phyloP scores from a whole-genome alignment of 2,113 vertebrate genomes.

The Nannobrachium achirus region DNA sequence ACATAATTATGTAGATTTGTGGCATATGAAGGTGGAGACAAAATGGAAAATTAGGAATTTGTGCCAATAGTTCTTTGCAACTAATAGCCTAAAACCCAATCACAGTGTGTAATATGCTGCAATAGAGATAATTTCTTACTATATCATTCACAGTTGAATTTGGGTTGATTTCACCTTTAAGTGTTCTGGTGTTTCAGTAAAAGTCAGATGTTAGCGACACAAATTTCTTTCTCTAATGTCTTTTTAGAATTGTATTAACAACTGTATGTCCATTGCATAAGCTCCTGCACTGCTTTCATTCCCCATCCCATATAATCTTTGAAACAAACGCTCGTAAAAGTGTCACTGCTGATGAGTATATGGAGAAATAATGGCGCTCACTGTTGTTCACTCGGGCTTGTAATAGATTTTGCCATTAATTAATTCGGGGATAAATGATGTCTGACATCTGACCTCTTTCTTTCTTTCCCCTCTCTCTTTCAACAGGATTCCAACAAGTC shows the following conservation, averaged over 20 bases:
- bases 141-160: constrained; percentile 24
- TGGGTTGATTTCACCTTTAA: constrained; percentile 67
- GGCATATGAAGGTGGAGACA: not conserved
- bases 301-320: constrained; percentile 24
- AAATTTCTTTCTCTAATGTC: constrained; percentile 39
- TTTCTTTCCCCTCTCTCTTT: constrained; percentile 42
- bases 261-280: constrained; percentile 36
- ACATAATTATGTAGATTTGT: not conserved
- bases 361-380: constrained; percentile 46
- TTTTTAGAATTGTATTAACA: constrained; percentile 33
- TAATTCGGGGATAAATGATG: constrained; percentile 4
- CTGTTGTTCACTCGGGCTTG: constrained; percentile 42
- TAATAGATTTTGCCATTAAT: constrained; percentile 34
- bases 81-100: constrained; percentile 9
- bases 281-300: constrained; percentile 36
- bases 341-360: constrained; percentile 43
- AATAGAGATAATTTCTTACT: no score
- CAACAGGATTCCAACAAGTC: constrained; percentile 90
- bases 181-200: constrained; percentile 31
- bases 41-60: not conserved
- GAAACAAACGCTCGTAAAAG: constrained; percentile 39
- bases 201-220: constrained; percentile 28
- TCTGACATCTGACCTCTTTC: constrained; percentile 37
- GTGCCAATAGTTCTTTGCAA: not conserved
- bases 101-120: not conserved